Evolutionary conservation across 2,113 vertebrate species (phyloP), one percentile per base, ranked within the genome.

Genomic region (Pontoporia blainvillei): DNA sequence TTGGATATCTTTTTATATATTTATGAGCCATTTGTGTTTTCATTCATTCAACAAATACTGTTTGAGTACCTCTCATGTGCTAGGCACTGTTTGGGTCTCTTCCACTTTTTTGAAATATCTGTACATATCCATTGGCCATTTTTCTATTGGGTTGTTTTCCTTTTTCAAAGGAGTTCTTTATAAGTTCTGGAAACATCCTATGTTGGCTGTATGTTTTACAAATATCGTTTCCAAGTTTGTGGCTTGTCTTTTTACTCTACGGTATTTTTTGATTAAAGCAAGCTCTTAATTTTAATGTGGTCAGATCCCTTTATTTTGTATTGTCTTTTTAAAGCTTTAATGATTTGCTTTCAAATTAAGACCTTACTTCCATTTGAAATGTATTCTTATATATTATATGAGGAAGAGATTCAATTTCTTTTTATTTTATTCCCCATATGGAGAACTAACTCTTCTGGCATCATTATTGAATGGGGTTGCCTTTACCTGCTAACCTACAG

Each of bases 11-110:
- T 86, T 75, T 92, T 61, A 31, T 83, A 39, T 69, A 13, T 46
- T 94, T 92, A 31, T 34, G 69, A 20, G 15, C 34, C 57, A 78
- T 67, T 95, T 95, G 13, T 94, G 34, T 87, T 96, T 94, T 91
- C 67, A 59, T 89, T 95, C 36, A 95, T 57, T 72, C 46, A 72
- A 34, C 39, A 69, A 75, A 52, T 64, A 25, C 39, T 67, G 10
- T 79, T 64, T 61, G 79, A 46, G 1, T 75, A 29, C 31, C 13
- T 79, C 34, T 29, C 49, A 9, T 72, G 29, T 67, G 59, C 72
- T 52, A 72, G 23, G n/a, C 21, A 41, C 49, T 75, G 23, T 78
- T 78, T 75, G 36, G 64, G 14, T 89, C 54, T 57, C 14, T 44
- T 54, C 61, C 11, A 20, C 29, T 54, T 93, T 76, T 91, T 78